These are phyloP conservation scores for Zoanthus gigantus DNA, from an alignment of 92 coral and sea anemone genomes.

Conservation along the genomic window DNA sequence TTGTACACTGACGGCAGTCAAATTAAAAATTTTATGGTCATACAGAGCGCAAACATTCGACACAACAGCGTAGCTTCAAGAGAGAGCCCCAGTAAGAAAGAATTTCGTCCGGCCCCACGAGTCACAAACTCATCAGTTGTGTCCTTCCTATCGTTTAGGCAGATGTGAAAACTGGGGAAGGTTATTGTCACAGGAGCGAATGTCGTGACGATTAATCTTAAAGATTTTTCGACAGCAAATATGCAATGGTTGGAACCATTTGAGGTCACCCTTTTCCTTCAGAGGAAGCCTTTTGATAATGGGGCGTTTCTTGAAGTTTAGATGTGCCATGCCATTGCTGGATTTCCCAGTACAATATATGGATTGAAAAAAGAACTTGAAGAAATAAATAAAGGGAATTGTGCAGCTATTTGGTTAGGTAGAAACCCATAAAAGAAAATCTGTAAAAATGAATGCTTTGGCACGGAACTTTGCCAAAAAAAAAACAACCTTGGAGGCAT, in stretches of 20 bases:
- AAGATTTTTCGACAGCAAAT: constrained; percentile 52
- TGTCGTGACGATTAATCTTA: constrained; percentile 45
- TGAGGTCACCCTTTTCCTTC: too few species aligned
- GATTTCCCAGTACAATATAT: constrained; percentile 58
- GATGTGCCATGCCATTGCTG: constrained; percentile 45
- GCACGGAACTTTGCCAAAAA: constrained; percentile 66
- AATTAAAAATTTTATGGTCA: constrained; percentile 27
- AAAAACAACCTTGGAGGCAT: constrained; percentile 46
- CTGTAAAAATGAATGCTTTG: constrained; percentile 71
- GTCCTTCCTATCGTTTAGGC: constrained; percentile 18
- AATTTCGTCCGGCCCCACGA: constrained; percentile 19
- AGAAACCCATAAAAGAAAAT: constrained; percentile 71
- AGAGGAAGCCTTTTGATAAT: constrained; percentile 47
- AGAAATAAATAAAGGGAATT: constrained; percentile 46
- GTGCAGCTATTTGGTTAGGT: constrained; percentile 38
- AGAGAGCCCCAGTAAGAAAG: constrained; percentile 50
- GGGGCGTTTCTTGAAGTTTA: constrained; percentile 66
- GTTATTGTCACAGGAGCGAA: constrained; percentile 49
- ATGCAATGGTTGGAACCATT: constrained; percentile 5
- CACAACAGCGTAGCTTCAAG: constrained; percentile 43
- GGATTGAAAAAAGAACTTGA: constrained; percentile 50
- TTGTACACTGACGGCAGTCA: constrained; percentile 55
- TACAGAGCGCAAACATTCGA: constrained; percentile 20
- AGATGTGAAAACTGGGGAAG: constrained; percentile 48
- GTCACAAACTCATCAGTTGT: constrained; percentile 30